A percentile compares a stretch with the other conserved stretches of the same genome.
Conservation (phyloP, 2,113 vertebrate genomes). For the Ciconia boyciana region DNA sequence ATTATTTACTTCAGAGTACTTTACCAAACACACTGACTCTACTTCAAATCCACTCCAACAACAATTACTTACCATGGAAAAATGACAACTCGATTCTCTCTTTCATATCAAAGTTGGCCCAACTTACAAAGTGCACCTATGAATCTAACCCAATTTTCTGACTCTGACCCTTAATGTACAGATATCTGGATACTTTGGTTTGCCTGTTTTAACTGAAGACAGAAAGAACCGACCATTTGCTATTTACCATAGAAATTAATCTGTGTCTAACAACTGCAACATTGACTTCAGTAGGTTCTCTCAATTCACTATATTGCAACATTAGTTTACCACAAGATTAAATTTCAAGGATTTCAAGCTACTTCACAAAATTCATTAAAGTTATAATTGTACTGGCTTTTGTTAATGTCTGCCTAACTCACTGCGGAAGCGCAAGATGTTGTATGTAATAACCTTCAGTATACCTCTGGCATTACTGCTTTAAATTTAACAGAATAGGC, state of each 20-base stretch:
- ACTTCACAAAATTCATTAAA: neutral
- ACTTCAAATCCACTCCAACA: neutral
- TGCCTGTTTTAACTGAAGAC: neutral
- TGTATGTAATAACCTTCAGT: neutral
- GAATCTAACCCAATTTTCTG: neutral
- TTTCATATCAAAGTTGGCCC: neutral
- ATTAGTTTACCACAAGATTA: neutral
- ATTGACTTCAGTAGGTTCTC: neutral
- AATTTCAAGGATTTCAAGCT: neutral
- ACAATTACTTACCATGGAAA: neutral
- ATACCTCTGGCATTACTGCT: neutral
- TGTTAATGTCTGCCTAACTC: neutral
- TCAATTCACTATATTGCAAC: neutral
- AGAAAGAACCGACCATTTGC: neutral
- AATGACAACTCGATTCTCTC: neutral
- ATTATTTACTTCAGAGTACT: neutral
- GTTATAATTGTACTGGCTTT: neutral
- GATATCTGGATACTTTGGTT: neutral
- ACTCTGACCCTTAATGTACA: neutral
- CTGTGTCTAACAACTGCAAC: neutral
- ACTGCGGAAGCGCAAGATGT: neutral
- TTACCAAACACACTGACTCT: neutral
- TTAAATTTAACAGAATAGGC: neutral
- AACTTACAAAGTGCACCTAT: neutral
- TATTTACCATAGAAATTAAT: neutral